These are phyloP conservation scores for Elgonia sp. DNA, from an alignment of 2,888 invertebrate genomes.

Conservation along the genomic window DNA sequence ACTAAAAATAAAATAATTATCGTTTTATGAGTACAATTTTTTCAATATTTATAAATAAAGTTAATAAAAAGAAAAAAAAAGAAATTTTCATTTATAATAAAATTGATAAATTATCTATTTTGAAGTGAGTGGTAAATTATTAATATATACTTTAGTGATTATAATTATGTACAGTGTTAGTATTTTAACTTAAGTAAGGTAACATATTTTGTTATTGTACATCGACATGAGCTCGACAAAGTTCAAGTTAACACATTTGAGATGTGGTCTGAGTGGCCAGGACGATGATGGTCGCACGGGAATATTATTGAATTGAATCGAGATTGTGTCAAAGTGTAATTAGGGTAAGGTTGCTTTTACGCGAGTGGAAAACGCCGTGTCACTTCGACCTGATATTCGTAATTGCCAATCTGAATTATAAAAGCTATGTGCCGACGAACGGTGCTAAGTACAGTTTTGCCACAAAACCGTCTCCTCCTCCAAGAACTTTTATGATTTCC, in stretches of 20 bases:
- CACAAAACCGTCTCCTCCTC: slow-evolving; percentile 39
- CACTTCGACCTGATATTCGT: slow-evolving; percentile 66
- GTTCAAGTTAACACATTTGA: slow-evolving; percentile 14
- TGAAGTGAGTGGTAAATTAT: too few species aligned
- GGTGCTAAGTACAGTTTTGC: slow-evolving; percentile 59
- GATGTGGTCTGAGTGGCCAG: slow-evolving; percentile 25
- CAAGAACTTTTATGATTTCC: slow-evolving; percentile 59
- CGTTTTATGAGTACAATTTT: too few species aligned
- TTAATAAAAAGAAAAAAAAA: too few species aligned
- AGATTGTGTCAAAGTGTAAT: slow-evolving; percentile 59
- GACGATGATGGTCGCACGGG: slow-evolving; percentile 36
- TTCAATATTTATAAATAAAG: too few species aligned
- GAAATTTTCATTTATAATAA: too few species aligned
- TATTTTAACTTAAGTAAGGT: not conserved
- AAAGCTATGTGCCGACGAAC: slow-evolving; percentile 29
- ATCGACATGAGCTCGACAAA: not conserved
- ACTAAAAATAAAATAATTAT: too few species aligned
- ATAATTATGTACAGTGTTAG: not conserved
- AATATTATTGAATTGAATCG: slow-evolving; percentile 60
- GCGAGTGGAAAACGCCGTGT: slow-evolving; percentile 52
- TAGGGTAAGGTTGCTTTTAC: slow-evolving; percentile 51
- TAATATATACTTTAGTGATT: not conserved
- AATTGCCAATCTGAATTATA: slow-evolving; percentile 78
- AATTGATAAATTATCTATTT: too few species aligned
- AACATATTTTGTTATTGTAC: not conserved